Evolutionary conservation across 2,113 vertebrate species (phyloP), one percentile per base, ranked within the genome.

Genomic region (Chrysemys picta): DNA sequence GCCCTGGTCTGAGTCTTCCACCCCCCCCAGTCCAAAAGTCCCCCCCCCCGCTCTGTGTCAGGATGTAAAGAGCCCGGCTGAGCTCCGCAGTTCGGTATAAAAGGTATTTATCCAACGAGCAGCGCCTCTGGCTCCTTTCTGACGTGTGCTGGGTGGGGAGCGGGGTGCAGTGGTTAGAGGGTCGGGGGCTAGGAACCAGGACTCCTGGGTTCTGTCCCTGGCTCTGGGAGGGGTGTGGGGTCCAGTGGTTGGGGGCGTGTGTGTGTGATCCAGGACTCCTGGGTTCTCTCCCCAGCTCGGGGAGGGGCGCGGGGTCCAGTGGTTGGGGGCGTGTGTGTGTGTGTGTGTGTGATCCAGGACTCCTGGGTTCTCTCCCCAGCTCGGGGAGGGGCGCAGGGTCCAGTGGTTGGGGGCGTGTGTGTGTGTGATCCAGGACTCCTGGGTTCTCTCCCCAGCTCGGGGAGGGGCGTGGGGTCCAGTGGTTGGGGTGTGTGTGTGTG

Each of bases 11-110:
- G 65, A 69, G 65, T 38, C 65, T 69, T 69, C 17, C 65, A n/a
- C 49, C 52, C 59, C 45, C 45, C 5, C 6, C 27, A 11, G 29
- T 19, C n/a, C 42, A 35, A 27, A 59, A 65, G 29, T 27, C 62
- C 54, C 8, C 52, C 65, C 31, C 57, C 72, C 38, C 78, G 57
- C 88, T 80, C 76, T 81, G 87, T 83, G 84, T 75, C 62, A 6
- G 62, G 62, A 65, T 79, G 38, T 29, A 88, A 83, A 83, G 80
- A 75, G 31, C 69, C n/a, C 16, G 47, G 83, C n/a, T 88, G 38
- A 29, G 49, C 81, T 54, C 83, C 78, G 90, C 91, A 84, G 79
- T 84, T 88, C 91, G 80, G 31, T 79, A 92, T 92, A 92, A 92
- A 92, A 92, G 29, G 49, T 93, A 85, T 93, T 85, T 93, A 89